Conservation (phyloP, 2,113 vertebrate species). For the Seriola dumerili region DNA sequence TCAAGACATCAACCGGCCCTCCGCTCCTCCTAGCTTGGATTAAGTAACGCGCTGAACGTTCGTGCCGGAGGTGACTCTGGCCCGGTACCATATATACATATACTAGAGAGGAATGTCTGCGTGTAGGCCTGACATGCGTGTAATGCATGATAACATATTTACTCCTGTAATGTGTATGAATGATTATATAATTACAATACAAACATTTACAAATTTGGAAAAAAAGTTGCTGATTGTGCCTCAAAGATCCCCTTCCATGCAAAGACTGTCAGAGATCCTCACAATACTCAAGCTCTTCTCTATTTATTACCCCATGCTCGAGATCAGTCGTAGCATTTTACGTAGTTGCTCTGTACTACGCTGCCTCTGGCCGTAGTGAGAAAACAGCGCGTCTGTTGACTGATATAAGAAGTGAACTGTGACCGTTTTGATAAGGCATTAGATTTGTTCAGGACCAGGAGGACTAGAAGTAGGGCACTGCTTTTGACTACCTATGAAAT, state of each 20-base stretch:
- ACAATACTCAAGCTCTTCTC: slow-evolving; percentile 62
- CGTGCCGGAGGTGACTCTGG: slow-evolving; percentile 31
- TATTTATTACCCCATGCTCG: slow-evolving; percentile 42
- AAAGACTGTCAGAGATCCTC: slow-evolving; percentile 74
- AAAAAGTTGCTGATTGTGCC: slow-evolving; percentile 75
- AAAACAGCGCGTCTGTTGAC: slow-evolving; percentile 58
- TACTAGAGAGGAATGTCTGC: slow-evolving; percentile 66
- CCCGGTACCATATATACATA: slow-evolving; percentile 75
- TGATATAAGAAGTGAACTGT: slow-evolving; percentile 64
- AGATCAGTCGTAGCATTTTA: slow-evolving; percentile 48
- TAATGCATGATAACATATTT: slow-evolving; percentile 81
- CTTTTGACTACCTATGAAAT: slow-evolving; percentile 65
- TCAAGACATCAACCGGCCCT: slow-evolving; percentile 24
- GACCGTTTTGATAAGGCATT: slow-evolving; percentile 82
- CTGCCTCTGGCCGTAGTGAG: slow-evolving; percentile 60
- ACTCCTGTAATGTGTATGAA: slow-evolving; percentile 77
- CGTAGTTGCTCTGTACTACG: slow-evolving; percentile 26
- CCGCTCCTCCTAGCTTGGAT: slow-evolving; percentile 7
- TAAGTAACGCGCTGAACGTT: slow-evolving; percentile 28
- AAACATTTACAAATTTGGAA: slow-evolving; percentile 85
- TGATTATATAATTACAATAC: slow-evolving; percentile 84
- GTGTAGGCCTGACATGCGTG: slow-evolving; percentile 75
- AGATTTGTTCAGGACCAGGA: slow-evolving; percentile 65
- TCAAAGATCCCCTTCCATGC: slow-evolving; percentile 79
- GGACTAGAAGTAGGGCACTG: slow-evolving; percentile 57